Evolutionary conservation across 1,140 invertebrate genomes (phyloP), one percentile per base, ranked within the genome.

Genomic region (Eriosoma lanigerum): DNA sequence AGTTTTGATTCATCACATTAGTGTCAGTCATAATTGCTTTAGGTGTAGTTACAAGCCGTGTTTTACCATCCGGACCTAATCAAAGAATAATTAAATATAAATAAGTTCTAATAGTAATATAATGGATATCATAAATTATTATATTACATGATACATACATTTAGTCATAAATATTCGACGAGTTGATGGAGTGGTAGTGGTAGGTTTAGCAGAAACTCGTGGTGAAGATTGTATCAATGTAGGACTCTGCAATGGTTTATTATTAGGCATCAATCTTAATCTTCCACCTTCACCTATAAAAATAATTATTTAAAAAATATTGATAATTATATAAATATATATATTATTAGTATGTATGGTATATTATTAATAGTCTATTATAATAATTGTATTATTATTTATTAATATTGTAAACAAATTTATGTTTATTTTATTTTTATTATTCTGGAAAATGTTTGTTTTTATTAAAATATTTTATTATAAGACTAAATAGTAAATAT

Each of bases 131-230:
- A n/a, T n/a, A n/a, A n/a, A n/a, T n/a, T n/a, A n/a, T n/a, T 2
- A 70, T 17, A 26, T 26, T 52, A 56, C 38, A 75, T 38, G 48
- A 0, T 60, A 84, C 83, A 84, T 84, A 88, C 87, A 86, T 87
- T 94, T 94, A 0, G 93, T 92, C 90, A 94, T 94, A 62, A 93
- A 92, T 82, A 93, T 92, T 84, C 92, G 87, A 82, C 91, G 87
- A 19, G 90, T 78, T 46, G 75, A 46, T 60, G 75, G 75, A 38
- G 92, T 88, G 50, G 92, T 89, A 38, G 92, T 88, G 50, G 92
- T 89, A 50, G 90, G 89, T 85, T 92, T 92, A 66, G 56, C 8
- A 19, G 24, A 15, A 48, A 62, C 17, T 62, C 56, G 12, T 13
- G 75, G 56, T 5, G 75, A 78, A 48, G 54, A 46, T 48, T 78